Evolutionary conservation across 2,797 vertebrate species (phyloP).

Genomic region (Notolabrus celidotus): DNA sequence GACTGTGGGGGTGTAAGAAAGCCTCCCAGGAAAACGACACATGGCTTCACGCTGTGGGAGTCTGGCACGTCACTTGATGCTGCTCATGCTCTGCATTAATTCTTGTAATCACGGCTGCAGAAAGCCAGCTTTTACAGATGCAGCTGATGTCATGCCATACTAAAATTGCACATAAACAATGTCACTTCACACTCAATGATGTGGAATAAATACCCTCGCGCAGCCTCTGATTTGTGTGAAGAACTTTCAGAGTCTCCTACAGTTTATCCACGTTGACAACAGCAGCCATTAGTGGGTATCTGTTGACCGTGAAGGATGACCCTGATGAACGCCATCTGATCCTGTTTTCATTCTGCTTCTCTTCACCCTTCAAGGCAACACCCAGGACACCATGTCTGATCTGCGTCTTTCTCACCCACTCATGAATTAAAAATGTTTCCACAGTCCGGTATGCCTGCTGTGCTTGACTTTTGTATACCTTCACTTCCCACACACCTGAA

Average conservation of each 20-base stretch:
- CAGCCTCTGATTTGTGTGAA: conserved; percentile 42
- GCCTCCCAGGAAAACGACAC: conserved; percentile 67
- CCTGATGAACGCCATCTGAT: conserved; percentile 37
- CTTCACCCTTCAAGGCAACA: conserved; percentile 42
- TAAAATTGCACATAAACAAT: conserved; percentile 65
- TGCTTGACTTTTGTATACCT: conserved; percentile 39
- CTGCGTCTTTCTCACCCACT: conserved; percentile 49
- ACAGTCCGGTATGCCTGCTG: conserved; percentile 16
- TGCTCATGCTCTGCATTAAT: conserved; percentile 72
- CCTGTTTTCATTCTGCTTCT: conserved; percentile 40
- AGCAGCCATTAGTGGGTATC: conserved; percentile 30
- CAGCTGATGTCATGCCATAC: conserved; percentile 71
- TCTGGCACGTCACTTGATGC: conserved; percentile 62
- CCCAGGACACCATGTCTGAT: conserved; percentile 38
- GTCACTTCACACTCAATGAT: conserved; percentile 65
- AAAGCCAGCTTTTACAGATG: conserved; percentile 55
- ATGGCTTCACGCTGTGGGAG: conserved; percentile 60
- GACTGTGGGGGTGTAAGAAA: background rate
- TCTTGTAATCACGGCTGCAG: conserved; percentile 61
- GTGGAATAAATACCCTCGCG: conserved; percentile 44
- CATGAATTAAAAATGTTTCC: conserved; percentile 42
- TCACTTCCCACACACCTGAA: conserved; percentile 69
- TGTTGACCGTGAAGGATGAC: conserved; percentile 18
- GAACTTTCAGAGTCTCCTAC: conserved; percentile 35
- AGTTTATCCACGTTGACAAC: conserved; percentile 29